Evolutionary conservation across 1,140 invertebrate genomes (phyloP).

Genomic region (Galleria mellonella): DNA sequence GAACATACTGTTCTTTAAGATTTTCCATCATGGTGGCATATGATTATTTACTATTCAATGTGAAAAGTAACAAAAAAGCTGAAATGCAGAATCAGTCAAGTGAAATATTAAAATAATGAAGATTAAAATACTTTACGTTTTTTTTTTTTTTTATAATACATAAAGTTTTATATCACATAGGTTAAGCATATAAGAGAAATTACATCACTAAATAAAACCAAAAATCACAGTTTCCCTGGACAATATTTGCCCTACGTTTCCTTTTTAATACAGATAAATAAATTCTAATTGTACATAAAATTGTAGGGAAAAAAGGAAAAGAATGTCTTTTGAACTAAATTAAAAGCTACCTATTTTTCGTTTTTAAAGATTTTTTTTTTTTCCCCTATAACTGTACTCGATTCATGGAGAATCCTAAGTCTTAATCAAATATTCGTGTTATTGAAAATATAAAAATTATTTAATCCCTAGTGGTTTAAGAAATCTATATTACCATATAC

Average conservation of each 20-base stretch:
- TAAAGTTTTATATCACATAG: slow-evolving; percentile 61
- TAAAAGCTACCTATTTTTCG: slow-evolving; percentile 43
- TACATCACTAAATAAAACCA: slow-evolving; percentile 67
- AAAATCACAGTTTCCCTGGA: slow-evolving; percentile 65
- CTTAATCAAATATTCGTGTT: slow-evolving; percentile 61
- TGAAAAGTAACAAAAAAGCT: slow-evolving; percentile 36
- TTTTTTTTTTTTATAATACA: slow-evolving; percentile 37
- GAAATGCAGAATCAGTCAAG: slow-evolving; percentile 54
- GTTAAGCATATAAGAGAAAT: slow-evolving; percentile 49
- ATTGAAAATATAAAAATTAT: slow-evolving; percentile 68
- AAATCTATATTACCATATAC: slow-evolving; percentile 67
- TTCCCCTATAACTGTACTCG: slow-evolving; percentile 30
- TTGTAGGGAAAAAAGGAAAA: slow-evolving; percentile 45
- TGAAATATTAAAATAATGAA: slow-evolving; percentile 31
- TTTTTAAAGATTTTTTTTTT: slow-evolving; percentile 50
- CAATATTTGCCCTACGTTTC: slow-evolving; percentile 55
- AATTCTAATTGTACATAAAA: slow-evolving; percentile 48
- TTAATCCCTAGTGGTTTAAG: slow-evolving; percentile 68
- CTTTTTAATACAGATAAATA: slow-evolving; percentile 58
- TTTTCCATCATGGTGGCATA: background rate
- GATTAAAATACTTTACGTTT: slow-evolving; percentile 44
- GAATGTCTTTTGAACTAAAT: slow-evolving; percentile 67
- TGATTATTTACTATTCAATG: background rate
- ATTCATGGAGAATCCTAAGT: slow-evolving; percentile 47
- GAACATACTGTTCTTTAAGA: background rate